phyloP scores from a whole-genome alignment of 1,140 invertebrate species.

The Drosophila burlai region DNA sequence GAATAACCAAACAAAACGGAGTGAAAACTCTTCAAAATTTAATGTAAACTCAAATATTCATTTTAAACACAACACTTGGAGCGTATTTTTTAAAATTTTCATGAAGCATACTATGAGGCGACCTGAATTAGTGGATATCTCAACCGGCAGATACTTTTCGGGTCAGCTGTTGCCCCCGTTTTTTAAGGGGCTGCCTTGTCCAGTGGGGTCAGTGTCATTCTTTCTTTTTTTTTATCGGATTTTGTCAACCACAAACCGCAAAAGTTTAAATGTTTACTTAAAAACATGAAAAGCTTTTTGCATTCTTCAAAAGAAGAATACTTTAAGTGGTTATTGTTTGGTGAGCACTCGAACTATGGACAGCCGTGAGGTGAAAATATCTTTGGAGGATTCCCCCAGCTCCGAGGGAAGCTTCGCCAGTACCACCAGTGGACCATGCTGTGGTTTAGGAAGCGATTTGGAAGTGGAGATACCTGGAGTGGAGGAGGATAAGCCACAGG shows the following conservation, averaged over 20 bases:
- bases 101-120: conserved; percentile 43
- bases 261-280: conserved; percentile 44
- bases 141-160: conserved; percentile 17
- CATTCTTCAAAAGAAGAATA: conserved; percentile 22
- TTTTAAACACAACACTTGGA: not conserved
- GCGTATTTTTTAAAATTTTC: not conserved
- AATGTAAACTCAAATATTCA: conserved; percentile 13
- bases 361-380: conserved; percentile 38
- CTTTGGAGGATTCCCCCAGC: conserved; percentile 45
- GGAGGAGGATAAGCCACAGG: not conserved
- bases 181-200: conserved; percentile 8
- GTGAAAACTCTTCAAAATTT: not conserved
- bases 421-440: conserved; percentile 49
- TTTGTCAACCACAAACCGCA: conserved; percentile 46
- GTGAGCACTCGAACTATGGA: conserved; percentile 41
- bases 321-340: conserved; percentile 31
- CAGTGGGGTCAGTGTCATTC: conserved; percentile 62
- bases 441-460: not conserved
- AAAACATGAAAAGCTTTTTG: conserved; percentile 55
- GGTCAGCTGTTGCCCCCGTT: conserved; percentile 11
- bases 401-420: conserved; percentile 56
- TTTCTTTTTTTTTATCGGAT: conserved; percentile 48
- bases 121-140: conserved; percentile 10
- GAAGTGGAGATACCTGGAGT: conserved; percentile 2
- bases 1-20: not conserved